These are phyloP conservation scores for Chitala chitala DNA, from an alignment of 2,113 vertebrate species.

Conservation along the genomic window DNA sequence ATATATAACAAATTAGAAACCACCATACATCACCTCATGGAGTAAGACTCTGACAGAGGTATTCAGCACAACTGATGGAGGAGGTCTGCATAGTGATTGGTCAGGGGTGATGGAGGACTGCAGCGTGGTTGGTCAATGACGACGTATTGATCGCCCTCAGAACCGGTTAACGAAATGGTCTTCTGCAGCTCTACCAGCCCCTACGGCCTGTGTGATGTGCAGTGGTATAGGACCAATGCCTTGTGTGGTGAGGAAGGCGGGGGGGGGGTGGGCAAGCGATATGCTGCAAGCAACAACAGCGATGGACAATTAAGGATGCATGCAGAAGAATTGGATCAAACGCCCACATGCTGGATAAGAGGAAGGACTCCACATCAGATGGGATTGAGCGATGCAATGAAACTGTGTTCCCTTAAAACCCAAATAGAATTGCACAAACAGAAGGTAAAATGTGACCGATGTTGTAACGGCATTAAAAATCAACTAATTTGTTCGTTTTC, in stretches of 20 bases:
- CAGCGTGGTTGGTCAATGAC: background rate
- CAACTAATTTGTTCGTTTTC: slow-evolving; percentile 27
- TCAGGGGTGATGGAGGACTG: background rate
- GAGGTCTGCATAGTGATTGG: background rate
- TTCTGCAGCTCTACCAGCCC: slow-evolving; percentile 20
- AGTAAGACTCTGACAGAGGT: slow-evolving; percentile 31
- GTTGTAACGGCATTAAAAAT: background rate
- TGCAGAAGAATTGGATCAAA: background rate
- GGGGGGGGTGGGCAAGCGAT: background rate
- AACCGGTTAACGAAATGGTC: slow-evolving; percentile 2
- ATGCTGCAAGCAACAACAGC: background rate
- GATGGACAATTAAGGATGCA: background rate
- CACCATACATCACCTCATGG: slow-evolving; percentile 28
- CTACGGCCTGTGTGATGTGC: background rate
- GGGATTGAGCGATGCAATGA: background rate
- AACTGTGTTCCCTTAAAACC: background rate
- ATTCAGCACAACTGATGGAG: slow-evolving; percentile 22
- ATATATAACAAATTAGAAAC: slow-evolving; percentile 25
- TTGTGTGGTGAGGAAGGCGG: background rate
- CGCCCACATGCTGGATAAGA: background rate
- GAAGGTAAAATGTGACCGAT: background rate
- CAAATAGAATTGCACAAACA: background rate
- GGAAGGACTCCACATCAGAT: background rate
- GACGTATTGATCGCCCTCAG: background rate
- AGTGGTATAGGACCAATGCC: background rate